Conservation (phyloP, 1,140 invertebrate genomes). For the Coptotermes formosanus region DNA sequence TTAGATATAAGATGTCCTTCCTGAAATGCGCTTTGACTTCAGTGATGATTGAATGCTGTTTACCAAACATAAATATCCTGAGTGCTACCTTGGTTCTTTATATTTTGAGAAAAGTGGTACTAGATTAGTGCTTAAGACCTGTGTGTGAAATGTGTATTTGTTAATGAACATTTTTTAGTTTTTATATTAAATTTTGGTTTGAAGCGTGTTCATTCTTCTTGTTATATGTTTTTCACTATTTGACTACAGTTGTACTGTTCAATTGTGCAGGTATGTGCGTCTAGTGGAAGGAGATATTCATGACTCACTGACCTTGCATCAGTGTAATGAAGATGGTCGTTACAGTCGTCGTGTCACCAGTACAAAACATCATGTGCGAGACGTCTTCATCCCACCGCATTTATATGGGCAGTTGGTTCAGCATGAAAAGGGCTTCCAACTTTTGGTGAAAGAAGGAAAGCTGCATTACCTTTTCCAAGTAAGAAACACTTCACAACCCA, state of each 20-base stretch:
- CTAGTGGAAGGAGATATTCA: constrained; percentile 85
- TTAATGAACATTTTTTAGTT: too few relatives aligned
- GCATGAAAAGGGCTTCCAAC: constrained; percentile 51
- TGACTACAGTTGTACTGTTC: constrained; percentile 3
- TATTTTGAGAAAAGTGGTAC: too few relatives aligned
- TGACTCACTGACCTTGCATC: constrained; percentile 81
- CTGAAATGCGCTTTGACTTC: too few relatives aligned
- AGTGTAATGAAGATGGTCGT: constrained; percentile 74
- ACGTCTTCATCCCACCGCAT: constrained; percentile 78
- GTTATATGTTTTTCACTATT: not conserved
- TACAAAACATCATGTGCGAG: constrained; percentile 47
- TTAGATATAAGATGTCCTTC: too few relatives aligned
- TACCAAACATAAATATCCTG: too few relatives aligned
- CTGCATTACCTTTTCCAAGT: constrained; percentile 27
- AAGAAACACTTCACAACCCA: not conserved
- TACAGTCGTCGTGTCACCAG: constrained; percentile 62
- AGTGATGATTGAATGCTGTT: too few relatives aligned
- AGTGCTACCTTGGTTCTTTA: too few relatives aligned
- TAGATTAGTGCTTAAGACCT: too few relatives aligned
- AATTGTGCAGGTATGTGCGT: constrained; percentile 70
- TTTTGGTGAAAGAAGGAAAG: constrained; percentile 19
- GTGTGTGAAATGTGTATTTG: too few relatives aligned
- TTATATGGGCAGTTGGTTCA: constrained; percentile 84
- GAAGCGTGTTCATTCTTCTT: not conserved
- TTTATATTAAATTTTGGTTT: not conserved